Percentiles rank a stretch among this genome's conserved stretches.
These are phyloP conservation scores for Ibidorhyncha struthersii DNA, from an alignment of 2,113 vertebrate species.

Conservation along the genomic window DNA sequence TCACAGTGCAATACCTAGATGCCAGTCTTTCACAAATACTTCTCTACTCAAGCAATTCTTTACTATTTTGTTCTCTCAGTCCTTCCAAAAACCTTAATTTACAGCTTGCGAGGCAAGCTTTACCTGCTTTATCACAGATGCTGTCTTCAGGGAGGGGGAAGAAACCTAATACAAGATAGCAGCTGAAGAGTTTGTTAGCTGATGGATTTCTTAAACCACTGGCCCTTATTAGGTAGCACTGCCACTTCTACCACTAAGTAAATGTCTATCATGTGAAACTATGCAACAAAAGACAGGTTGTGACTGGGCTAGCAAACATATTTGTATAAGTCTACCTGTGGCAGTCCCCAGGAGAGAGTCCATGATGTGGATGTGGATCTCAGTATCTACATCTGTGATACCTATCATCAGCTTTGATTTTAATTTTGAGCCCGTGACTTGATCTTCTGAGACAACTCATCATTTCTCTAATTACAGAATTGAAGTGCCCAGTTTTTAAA, in stretches of 20 bases:
- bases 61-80: background rate
- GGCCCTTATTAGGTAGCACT: background rate
- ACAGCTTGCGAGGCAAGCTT: background rate
- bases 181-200: background rate
- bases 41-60: background rate
- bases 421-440: background rate
- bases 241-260: background rate
- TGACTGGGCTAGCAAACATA: background rate
- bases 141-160: rapidly evolving
- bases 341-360: background rate
- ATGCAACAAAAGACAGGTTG: background rate
- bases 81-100: background rate
- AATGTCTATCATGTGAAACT: background rate
- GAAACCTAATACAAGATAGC: background rate
- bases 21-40: background rate
- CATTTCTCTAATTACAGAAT: background rate
- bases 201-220: background rate
- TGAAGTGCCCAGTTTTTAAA: background rate
- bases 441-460: background rate
- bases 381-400: background rate
- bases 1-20: background rate
- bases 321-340: background rate
- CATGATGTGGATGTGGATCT: background rate
- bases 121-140: background rate
- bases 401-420: background rate